These are phyloP conservation scores for Drosophila tani DNA, from an alignment of 1,140 invertebrate species.

Conservation along the genomic window DNA sequence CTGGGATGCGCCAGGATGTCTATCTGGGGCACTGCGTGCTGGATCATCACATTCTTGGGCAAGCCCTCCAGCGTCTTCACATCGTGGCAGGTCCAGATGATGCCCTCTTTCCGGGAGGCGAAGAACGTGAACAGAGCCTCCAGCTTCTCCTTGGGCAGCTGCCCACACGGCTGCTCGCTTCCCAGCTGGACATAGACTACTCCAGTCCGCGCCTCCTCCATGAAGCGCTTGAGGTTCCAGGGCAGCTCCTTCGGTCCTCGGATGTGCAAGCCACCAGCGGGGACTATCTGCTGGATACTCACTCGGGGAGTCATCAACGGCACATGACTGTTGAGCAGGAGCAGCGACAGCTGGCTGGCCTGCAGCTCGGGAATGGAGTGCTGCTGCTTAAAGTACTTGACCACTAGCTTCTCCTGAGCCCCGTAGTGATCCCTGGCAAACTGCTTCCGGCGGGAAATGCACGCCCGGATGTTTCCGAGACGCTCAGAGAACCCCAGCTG, in stretches of 20 bases:
- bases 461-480: conserved; percentile 57
- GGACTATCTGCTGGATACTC: conserved; percentile 68
- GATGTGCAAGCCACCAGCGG: conserved; percentile 83
- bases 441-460: conserved; percentile 53
- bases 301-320: conserved; percentile 73
- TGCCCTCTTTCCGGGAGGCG: conserved; percentile 84
- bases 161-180: conserved; percentile 69
- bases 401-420: conserved; percentile 67
- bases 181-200: conserved; percentile 87
- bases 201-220: conserved; percentile 85
- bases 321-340: conserved; percentile 81
- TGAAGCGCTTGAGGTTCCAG: conserved; percentile 83
- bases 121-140: conserved; percentile 84
- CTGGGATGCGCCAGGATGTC: conserved; percentile 86
- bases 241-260: conserved; percentile 77
- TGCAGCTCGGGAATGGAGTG: conserved; percentile 85
- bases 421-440: conserved; percentile 60
- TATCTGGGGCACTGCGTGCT: conserved; percentile 87
- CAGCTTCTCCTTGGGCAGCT: conserved; percentile 71
- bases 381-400: conserved; percentile 71
- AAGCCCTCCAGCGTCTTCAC: conserved; percentile 68
- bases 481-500: conserved; percentile 50
- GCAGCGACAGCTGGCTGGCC: conserved; percentile 85
- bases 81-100: conserved; percentile 87
- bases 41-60: conserved; percentile 85